Evolutionary conservation across 2,797 vertebrate species (phyloP).

Genomic region (Tadarida brasiliensis): DNA sequence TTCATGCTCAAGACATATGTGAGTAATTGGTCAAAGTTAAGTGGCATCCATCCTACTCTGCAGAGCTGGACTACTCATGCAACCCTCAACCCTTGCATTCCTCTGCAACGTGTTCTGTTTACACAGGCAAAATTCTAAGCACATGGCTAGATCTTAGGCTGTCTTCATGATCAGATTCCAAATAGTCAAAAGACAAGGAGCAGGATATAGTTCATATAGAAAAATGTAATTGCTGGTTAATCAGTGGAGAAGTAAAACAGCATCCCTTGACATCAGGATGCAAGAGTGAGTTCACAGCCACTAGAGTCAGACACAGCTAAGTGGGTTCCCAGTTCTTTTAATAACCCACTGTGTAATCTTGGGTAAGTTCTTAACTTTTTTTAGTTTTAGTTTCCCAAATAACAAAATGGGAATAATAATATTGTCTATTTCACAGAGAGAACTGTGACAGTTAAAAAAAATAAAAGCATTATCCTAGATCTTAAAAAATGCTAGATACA

Average conservation of each 20-base stretch:
- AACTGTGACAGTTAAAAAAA: conserved; percentile 10
- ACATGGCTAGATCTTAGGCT: background rate
- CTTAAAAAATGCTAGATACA: background rate
- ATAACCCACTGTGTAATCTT: background rate
- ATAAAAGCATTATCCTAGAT: background rate
- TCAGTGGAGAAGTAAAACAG: background rate
- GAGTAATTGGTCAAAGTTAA: conserved; percentile 79
- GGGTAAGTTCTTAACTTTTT: background rate
- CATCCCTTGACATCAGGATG: background rate
- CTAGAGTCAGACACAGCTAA: background rate
- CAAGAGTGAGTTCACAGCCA: background rate
- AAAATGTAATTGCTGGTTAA: conserved; percentile 31
- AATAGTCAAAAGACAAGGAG: conserved; percentile 49
- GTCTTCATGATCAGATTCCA: conserved; percentile 62
- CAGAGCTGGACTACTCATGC: conserved; percentile 79
- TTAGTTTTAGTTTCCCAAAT: background rate
- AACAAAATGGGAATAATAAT: background rate
- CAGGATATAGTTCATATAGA: background rate
- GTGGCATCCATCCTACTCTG: conserved; percentile 67
- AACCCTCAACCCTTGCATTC: conserved; percentile 80
- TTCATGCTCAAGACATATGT: conserved; percentile 80
- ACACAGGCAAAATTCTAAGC: conserved; percentile 75
- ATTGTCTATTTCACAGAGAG: background rate
- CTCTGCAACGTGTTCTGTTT: conserved; percentile 68
- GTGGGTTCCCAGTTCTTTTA: background rate